phyloP scores from a whole-genome alignment of 2,888 invertebrate genomes.

The Axea sp. region DNA sequence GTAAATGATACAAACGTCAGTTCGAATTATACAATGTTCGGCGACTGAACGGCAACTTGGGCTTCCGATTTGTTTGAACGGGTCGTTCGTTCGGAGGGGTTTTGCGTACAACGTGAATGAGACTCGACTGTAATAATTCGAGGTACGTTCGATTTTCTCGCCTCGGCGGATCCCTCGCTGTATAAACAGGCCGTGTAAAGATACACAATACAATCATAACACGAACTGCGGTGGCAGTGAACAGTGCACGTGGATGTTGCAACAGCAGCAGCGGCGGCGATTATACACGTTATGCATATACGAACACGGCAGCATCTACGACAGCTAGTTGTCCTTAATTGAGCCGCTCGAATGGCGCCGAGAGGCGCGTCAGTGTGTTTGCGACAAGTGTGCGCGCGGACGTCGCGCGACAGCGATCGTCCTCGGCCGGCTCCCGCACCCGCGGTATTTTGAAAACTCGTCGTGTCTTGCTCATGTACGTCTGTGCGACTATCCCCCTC shows the following conservation, averaged over 20 bases:
- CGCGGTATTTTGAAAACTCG: conserved; percentile 40
- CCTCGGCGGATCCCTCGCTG: conserved; percentile 66
- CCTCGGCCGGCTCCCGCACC: conserved; percentile 27
- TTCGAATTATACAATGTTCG: no score
- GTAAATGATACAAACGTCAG: no score
- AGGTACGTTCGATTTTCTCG: conserved; percentile 61
- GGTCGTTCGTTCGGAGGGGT: no score
- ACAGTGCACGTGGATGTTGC: conserved; percentile 78
- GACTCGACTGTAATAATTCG: conserved; percentile 30
- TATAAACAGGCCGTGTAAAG: conserved; percentile 68
- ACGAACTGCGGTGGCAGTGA: conserved; percentile 79
- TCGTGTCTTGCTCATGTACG: conserved; percentile 62
- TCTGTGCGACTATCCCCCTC: conserved; percentile 60
- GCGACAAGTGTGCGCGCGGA: conserved; percentile 36
- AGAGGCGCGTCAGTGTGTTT: conserved; percentile 39
- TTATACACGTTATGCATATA: conserved; percentile 74
- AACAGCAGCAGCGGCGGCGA: conserved; percentile 75
- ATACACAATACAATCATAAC: conserved; percentile 75
- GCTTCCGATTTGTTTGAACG: no score
- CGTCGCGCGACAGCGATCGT: conserved; percentile 33
- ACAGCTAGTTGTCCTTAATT: conserved; percentile 71
- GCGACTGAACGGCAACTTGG: conserved; percentile 16
- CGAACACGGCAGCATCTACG: conserved; percentile 77
- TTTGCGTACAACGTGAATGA: conserved; percentile 25
- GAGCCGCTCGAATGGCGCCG: conserved; percentile 49